Evolutionary conservation across 2,113 vertebrate genomes (phyloP).

Genomic region (Cochlearius cochlearius): DNA sequence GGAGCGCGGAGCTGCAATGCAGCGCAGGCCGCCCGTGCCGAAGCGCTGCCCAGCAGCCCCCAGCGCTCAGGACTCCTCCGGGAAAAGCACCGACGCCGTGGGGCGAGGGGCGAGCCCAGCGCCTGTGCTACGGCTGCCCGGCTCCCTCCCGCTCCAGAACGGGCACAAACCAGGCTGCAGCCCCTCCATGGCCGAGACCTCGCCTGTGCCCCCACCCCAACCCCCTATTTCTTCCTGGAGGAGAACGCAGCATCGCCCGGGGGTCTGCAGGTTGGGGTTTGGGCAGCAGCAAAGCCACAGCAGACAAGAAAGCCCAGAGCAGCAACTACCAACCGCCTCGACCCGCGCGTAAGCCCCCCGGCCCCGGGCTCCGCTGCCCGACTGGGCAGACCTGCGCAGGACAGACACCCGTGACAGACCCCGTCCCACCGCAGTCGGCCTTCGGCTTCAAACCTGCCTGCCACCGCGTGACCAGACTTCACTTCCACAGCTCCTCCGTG

Average conservation of each 20-base stretch:
- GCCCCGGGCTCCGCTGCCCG: fast-evolving
- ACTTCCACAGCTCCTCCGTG: not conserved
- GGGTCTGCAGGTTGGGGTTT: fast-evolving
- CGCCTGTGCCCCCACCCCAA: not conserved
- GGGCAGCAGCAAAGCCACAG: not conserved
- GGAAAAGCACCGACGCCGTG: not conserved
- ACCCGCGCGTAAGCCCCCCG: fast-evolving
- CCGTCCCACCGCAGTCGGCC: no score
- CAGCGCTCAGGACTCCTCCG: not conserved
- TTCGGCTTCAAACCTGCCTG: not conserved
- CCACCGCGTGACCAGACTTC: not conserved
- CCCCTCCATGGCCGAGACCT: fast-evolving
- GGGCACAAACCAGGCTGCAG: not conserved
- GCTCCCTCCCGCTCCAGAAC: not conserved
- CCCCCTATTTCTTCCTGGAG: not conserved
- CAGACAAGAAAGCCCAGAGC: not conserved
- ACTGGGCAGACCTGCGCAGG: fast-evolving
- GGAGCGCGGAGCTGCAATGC: not conserved
- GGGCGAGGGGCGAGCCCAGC: not conserved
- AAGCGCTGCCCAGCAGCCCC: not conserved
- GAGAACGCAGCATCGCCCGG: not conserved
- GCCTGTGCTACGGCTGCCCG: fast-evolving
- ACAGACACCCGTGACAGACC: not conserved
- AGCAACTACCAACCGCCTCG: not conserved
- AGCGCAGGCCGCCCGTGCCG: fast-evolving